Base-by-base conservation (phyloP, 2,888 invertebrate species). In the Chymomyza fuscimana region DNA sequence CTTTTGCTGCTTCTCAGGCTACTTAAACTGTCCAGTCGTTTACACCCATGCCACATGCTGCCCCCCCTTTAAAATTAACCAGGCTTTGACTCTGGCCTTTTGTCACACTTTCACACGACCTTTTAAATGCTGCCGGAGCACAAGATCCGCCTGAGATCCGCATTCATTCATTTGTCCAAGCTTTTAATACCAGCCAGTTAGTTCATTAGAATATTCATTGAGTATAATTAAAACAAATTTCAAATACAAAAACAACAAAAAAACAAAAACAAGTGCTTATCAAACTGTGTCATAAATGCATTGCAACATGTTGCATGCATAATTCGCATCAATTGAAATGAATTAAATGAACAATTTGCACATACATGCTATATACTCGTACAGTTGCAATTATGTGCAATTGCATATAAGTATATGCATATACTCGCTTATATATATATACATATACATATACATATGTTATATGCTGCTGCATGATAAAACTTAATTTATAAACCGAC, bases 281-380 rank as follows among this genome's bases (percentile, higher is more conserved):
- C 12, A 40, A 40, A 40, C 19, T 61, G 16, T 19, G 16, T 15
- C 63, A 40, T 25, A 46, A 63, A 61, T 25, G 25, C 59, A 25
- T 59, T 25, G 59, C 59, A 59, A 29, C 59, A 29, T 59, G 32
- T 54, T 54, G 52, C 52, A 54, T 54, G 52, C 52, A 80, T 79
- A 89, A 89, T 90, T 90, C 87, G 81, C 77, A 83, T 89, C 89
- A 89, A 90, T 90, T 90, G 88, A 90, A 83, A 76, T 82, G 89
- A 86, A 89, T 87, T 87, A 81, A 83, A 70, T 69, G 68, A 64
- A 77, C 69, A 54, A 19, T 54, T 70, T 70, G 62, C 50, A 40
- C 36, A 65, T 61, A 66, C 51, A 64, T 54, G 25, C 2, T 50
- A 52, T 58, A 63, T 25, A 19, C 22, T 32, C 52, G 36, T 40